Conservation (phyloP, 1,140 invertebrate genomes). For the Psix sp. region DNA sequence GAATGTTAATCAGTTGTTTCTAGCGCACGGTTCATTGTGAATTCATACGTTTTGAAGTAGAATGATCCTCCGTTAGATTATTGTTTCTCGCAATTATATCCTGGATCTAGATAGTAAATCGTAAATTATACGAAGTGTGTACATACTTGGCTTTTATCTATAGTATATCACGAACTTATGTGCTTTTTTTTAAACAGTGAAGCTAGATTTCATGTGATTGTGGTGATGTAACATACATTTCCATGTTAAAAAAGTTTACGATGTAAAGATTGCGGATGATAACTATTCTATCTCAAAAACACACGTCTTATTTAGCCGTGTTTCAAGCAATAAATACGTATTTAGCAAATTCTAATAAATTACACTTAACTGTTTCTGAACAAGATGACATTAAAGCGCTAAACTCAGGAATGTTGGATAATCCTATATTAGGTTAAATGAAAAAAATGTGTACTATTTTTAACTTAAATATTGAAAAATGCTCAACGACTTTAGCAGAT, state of each 20-base stretch:
- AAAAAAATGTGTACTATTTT: too few relatives aligned
- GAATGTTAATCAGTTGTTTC: constrained; percentile 22
- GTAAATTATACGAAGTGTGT: constrained; percentile 11
- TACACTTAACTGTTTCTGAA: too few relatives aligned
- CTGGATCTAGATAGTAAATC: constrained; percentile 2
- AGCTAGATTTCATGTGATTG: constrained; percentile 13
- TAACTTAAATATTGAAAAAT: too few relatives aligned
- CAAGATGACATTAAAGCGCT: too few relatives aligned
- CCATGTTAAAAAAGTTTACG: constrained; percentile 17
- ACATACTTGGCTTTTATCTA: constrained; percentile 33
- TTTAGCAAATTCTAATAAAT: too few relatives aligned
- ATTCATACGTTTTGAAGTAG: constrained; percentile 18
- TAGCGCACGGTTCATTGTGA: constrained; percentile 16
- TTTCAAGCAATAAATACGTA: too few relatives aligned
- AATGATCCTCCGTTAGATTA: constrained; percentile 9
- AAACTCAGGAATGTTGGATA: too few relatives aligned
- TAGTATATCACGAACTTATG: constrained; percentile 17
- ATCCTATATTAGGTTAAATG: too few relatives aligned
- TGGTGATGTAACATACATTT: constrained; percentile 27
- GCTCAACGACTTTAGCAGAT: too few relatives aligned
- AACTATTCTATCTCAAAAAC: not conserved
- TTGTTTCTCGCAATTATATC: constrained; percentile 29
- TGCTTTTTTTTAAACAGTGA: constrained; percentile 2
- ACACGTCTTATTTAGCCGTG: not conserved
- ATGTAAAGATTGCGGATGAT: constrained; percentile 15